Base-by-base conservation (phyloP, 2,113 vertebrate species). In the Dolichotis patagonum region DNA sequence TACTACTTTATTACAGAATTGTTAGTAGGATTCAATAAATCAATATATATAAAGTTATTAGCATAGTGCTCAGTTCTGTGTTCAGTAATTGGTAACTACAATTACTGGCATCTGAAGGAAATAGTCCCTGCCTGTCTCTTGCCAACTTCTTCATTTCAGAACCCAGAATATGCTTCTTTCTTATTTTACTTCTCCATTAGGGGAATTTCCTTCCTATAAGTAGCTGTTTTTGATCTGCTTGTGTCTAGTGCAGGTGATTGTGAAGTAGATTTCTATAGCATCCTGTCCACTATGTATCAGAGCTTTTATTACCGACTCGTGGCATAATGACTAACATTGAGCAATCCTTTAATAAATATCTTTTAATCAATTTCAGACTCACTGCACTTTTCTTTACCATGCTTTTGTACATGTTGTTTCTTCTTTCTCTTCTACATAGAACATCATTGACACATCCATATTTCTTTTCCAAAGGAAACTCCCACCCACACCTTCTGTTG, bases 361-460 rank as follows among this genome's bases (percentile, higher is more conserved):
- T 65, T 22, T 82, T 94, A 81, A 80, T 90, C 58, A 85, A 78
- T 43, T 92, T 56, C 38, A 91, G 26, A n/a, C 32, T 8, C 62
- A 63, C 16, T 49, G 67, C 2, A 30, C 16, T 85, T 89, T 5
- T 80, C 60, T 87, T 85, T 90, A 63, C 43, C 35, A 35, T 35
- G 2, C 83, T 46, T 96, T 93, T 91, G 13, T 60, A 85, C 67
- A 28, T 60, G 32, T 75, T n/a, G 26, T 91, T 82, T 92, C 77
- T 95, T 96, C 41, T 83, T 96, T 93, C 71, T 96, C 20, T 91
- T 86, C 54, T 82, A 90, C 60, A 95, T 35, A 85, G 30, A 63
- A 75, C 14, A n/a, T 89, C n/a, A 71, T 85, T 38, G 46, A 67
- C 90, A 87, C 8, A 60, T 41, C 54, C 52, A 16, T 54, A 56